phyloP scores from a whole-genome alignment of 2,888 invertebrate genomes.

The Drosophila fulvimacula region DNA sequence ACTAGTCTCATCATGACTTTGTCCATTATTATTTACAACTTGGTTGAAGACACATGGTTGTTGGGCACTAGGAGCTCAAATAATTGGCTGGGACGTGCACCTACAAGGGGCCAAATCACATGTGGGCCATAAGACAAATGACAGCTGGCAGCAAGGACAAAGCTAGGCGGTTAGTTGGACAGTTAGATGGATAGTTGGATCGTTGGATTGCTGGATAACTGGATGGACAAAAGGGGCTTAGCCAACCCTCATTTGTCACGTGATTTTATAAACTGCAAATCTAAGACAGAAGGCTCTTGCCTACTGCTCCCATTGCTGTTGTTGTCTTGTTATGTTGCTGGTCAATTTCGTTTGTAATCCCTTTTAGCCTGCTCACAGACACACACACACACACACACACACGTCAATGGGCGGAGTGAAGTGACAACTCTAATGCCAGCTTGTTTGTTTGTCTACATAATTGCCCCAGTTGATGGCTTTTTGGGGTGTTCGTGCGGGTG shows the following conservation, averaged over 20 bases:
- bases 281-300: conserved; percentile 35
- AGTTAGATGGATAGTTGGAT: conserved; percentile 35
- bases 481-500: conserved; percentile 22
- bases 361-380: conserved; percentile 58
- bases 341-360: conserved; percentile 77
- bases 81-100: conserved; percentile 59
- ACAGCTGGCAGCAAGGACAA: conserved; percentile 36
- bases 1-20: conserved; percentile 31
- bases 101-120: conserved; percentile 50
- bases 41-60: conserved; percentile 26
- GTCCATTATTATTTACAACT: conserved; percentile 56
- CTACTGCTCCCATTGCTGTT: not conserved
- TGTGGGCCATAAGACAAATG: conserved; percentile 58
- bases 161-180: conserved; percentile 39
- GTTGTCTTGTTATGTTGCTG: conserved; percentile 71
- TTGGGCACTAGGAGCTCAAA: conserved; percentile 29
- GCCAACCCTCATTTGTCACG: conserved; percentile 76
- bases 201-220: conserved; percentile 31
- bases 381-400: conserved; percentile 13
- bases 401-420: conserved; percentile 46
- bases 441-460: conserved; percentile 74
- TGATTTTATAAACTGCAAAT: conserved; percentile 78
- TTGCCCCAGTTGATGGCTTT: conserved; percentile 66
- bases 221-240: conserved; percentile 47
- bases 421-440: conserved; percentile 74